Base-by-base conservation (phyloP, 1,140 invertebrate genomes). In the Diuraphis noxia region DNA sequence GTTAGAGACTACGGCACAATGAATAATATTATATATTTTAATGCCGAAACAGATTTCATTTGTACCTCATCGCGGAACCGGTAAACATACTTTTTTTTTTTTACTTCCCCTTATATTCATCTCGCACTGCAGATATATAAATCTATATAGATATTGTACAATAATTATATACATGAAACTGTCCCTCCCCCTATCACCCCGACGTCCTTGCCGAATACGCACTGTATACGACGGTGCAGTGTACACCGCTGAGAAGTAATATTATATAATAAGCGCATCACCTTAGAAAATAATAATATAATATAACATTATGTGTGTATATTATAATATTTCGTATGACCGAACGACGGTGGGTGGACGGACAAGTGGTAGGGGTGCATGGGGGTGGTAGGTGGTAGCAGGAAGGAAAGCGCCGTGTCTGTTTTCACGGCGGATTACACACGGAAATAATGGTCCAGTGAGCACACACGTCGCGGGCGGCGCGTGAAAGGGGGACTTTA, bases 401-500 rank as follows among this genome's bases (percentile, higher is more conserved):
- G 89, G 72, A 91, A 91, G 72, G 89, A 91, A 91, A 91, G 89
- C 89, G 72, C 89, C 89, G 89, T 91, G 89, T 91, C 89, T 91
- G 89, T 91, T 91, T 91, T 91, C 77, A 91, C 89, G 89, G 89
- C 89, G 89, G 89, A 91, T 91, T 91, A 91, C 89, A 91, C 89
- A 91, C 89, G 89, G 89, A 91, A 91, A 91, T 91, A 91, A 91
- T 91, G 89, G 89, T 91, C 89, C 89, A 91, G 77, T 82, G 89
- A 91, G 89, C 89, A 91, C 89, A 91, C 89, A 91, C 89, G 89
- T 91, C 89, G 89, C 89, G 89, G 77, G 34, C 43, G 88, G 41
- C 40, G n/a, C 72, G 19, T 40, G 77, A 49, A 91, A 91, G 34
- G 89, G 88, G 89, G 77, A 91, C 77, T 91, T 91, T 91, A 91